Base-by-base conservation (phyloP, 2,888 invertebrate species). In the Strigamia maritima region DNA sequence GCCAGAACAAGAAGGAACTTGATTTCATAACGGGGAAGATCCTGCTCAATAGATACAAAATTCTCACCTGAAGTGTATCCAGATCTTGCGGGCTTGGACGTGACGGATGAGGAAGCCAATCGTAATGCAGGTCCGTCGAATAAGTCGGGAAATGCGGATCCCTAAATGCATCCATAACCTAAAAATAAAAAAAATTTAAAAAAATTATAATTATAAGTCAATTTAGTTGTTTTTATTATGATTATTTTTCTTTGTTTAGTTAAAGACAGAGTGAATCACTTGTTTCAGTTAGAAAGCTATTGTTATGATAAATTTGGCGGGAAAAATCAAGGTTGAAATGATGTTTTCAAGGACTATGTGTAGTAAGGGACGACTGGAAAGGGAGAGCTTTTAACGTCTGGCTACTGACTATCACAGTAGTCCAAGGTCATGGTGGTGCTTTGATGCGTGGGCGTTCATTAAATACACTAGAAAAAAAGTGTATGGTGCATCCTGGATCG, bases 51-150 rank as follows among this genome's bases (percentile, higher is more conserved):
- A 54, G 54, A 54, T 54, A 22, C 28, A 28, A 74, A 74, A 31
- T 24, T 31, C 74, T 74, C 74, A 74, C 74, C 74, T 28, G 16
- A 19, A 35, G 31, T 74, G 74, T 74, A 31, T 74, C 74, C 74
- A 74, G 35, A 35, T 74, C 28, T 74, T 74, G 54, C 7, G 54
- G 54, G 54, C 74, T 28, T 74, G 31, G 35, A 26, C 85, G 83
- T 24, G 81, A 83, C 16, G 85, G 54, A 77, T 54, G 54, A 28
- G 89, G 89, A 79, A 90, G 85, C 89, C 89, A 90, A 75, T 87
- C 85, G 83, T 88, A 89, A 60, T 86, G 86, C 44, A 84, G 83
- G 79, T 84, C 84, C 81, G 86, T 86, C 86, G 87, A 89, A 80
- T 84, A 84, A 54, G 86, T 84, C 80, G 88, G 86, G 79, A 87